Conservation (phyloP, 1,140 invertebrate species). For the Himalopsyche phryganea region DNA sequence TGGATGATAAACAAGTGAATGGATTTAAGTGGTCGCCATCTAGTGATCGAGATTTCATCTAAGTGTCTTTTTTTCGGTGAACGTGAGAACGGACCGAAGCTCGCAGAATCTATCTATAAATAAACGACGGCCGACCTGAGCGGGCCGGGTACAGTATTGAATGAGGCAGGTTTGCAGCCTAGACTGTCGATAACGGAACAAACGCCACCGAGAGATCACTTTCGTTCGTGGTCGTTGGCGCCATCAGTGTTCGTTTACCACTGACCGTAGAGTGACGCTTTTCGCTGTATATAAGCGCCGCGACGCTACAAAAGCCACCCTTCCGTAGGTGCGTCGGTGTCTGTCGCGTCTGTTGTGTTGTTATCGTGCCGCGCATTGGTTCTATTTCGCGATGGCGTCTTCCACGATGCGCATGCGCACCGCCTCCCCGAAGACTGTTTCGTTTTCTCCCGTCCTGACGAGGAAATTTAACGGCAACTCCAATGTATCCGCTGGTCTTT, state of each 20-base stretch:
- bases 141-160: constrained; percentile 6
- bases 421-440: constrained; percentile 51
- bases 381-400: constrained; percentile 41
- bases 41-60: background rate
- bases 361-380: background rate
- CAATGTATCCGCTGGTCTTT: constrained; percentile 38
- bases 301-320: background rate
- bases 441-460: constrained; percentile 51
- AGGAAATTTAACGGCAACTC: constrained; percentile 47
- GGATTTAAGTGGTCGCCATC: background rate
- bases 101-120: constrained; percentile 27
- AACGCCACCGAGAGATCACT: constrained; percentile 7
- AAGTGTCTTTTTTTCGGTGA: background rate
- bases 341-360: background rate
- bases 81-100: constrained; percentile 3
- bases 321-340: constrained; percentile 1
- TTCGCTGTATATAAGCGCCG: constrained; percentile 12
- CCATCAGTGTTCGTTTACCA: constrained; percentile 16
- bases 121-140: constrained; percentile 15
- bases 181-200: constrained; percentile 22
- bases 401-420: constrained; percentile 50
- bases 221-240: constrained; percentile 4
- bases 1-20: constrained; percentile 1
- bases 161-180: constrained; percentile 15
- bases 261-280: constrained; percentile 18